These are phyloP conservation scores for Stenurella melanura DNA, from an alignment of 2,888 invertebrate species.

Conservation along the genomic window DNA sequence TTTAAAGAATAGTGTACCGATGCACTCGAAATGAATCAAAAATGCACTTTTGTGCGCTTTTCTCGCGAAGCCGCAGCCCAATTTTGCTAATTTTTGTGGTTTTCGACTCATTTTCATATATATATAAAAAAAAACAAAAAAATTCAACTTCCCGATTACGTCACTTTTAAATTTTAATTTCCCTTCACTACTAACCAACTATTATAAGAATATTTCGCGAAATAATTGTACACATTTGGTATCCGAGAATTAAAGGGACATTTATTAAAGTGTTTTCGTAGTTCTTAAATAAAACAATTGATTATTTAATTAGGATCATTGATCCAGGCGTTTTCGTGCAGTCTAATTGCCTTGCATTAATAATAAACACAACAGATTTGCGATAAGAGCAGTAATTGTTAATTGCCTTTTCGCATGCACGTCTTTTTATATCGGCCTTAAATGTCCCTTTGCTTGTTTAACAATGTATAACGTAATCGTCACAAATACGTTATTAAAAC, in stretches of 20 bases:
- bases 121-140: too few relatives aligned
- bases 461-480: slow-evolving; percentile 64
- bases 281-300: slow-evolving; percentile 67
- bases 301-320: slow-evolving; percentile 73
- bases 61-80: too few relatives aligned
- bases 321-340: slow-evolving; percentile 71
- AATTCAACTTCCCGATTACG: too few relatives aligned
- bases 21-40: too few relatives aligned
- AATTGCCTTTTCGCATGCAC: slow-evolving; percentile 74
- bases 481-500: slow-evolving; percentile 56
- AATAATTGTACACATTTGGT: neutral
- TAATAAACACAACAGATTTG: slow-evolving; percentile 74
- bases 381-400: slow-evolving; percentile 73
- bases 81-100: too few relatives aligned
- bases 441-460: slow-evolving; percentile 69
- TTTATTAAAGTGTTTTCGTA: slow-evolving; percentile 21
- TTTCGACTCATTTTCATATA: too few relatives aligned
- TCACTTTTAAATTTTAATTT: too few relatives aligned
- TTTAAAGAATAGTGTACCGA: too few relatives aligned
- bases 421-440: slow-evolving; percentile 65
- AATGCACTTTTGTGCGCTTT: too few relatives aligned
- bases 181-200: too few relatives aligned
- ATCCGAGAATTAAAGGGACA: neutral
- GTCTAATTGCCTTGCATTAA: slow-evolving; percentile 73
- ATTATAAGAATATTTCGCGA: neutral